Conservation (phyloP, 53 echinoderm and acorn worm genomes). For the Holothuria scabra region DNA sequence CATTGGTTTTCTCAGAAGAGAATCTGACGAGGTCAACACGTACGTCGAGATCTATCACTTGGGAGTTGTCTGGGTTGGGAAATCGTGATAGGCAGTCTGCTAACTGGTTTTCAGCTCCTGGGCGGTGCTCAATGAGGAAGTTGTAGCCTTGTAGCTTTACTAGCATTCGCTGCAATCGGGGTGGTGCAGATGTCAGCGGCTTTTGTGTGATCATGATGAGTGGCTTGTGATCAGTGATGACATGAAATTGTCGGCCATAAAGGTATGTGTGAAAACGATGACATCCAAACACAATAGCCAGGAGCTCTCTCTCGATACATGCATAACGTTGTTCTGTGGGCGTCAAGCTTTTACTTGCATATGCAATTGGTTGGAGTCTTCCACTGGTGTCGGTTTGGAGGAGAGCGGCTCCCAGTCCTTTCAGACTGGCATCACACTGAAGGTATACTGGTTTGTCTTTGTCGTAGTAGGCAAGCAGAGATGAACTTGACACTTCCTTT, state of each 20-base stretch:
- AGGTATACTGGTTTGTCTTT: conserved; percentile 10
- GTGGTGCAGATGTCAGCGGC: not conserved
- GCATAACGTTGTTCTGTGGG: conserved; percentile 56
- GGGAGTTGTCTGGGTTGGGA: conserved; percentile 15
- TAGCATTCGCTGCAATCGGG: conserved; percentile 24
- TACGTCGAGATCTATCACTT: conserved; percentile 34
- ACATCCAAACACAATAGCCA: conserved; percentile 56
- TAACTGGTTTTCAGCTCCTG: conserved; percentile 42
- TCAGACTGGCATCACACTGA: conserved; percentile 39
- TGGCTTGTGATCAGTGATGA: conserved; percentile 3
- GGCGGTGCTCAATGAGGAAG: conserved; percentile 24
- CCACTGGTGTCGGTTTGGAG: conserved; percentile 17
- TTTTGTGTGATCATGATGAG: not conserved
- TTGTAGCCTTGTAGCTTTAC: conserved; percentile 48
- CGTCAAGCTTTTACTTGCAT: conserved; percentile 60
- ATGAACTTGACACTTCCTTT: not conserved
- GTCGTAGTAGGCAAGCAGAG: conserved; percentile 43
- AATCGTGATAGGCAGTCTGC: conserved; percentile 52
- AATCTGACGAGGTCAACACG: conserved; percentile 52
- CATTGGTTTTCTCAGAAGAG: conserved; percentile 1
- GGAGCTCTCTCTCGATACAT: conserved; percentile 52
- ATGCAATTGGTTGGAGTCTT: conserved; percentile 39
- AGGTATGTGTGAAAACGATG: conserved; percentile 64
- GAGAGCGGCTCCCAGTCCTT: conserved; percentile 59
- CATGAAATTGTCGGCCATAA: conserved; percentile 13